These are phyloP conservation scores for Perodicticus potto DNA, from an alignment of 2,797 vertebrate genomes.

Conservation along the genomic window DNA sequence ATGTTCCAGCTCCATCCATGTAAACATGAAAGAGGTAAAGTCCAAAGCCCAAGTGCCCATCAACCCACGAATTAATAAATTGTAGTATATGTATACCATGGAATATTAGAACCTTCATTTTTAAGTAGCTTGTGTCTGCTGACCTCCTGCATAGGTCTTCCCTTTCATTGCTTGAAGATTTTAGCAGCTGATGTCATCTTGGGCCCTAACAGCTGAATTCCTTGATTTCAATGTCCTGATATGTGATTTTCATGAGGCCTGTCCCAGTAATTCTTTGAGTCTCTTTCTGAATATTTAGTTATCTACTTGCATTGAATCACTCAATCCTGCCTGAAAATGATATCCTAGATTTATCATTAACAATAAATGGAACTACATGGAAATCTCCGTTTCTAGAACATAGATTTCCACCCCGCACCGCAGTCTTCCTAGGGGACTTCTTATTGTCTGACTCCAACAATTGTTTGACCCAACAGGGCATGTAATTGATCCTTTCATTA, in stretches of 20 bases:
- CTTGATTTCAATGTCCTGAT: neutral
- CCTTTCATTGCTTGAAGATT: neutral
- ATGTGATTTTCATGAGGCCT: neutral
- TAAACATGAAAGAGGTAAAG: too few species aligned
- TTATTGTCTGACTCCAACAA: neutral
- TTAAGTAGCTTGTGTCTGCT: neutral
- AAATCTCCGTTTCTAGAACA: neutral
- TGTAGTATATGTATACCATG: too few species aligned
- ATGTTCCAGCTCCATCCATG: too few species aligned
- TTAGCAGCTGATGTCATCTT: neutral
- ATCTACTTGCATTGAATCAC: neutral
- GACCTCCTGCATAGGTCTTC: neutral
- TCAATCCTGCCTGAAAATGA: neutral
- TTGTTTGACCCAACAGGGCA: neutral
- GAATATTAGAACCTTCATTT: neutral
- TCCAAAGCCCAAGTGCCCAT: too few species aligned
- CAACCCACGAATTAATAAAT: too few species aligned
- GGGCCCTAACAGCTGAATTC: neutral
- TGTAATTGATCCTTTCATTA: neutral
- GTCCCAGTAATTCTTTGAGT: neutral
- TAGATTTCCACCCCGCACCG: neutral
- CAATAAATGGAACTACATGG: neutral
- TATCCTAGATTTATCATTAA: neutral
- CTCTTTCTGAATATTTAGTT: neutral
- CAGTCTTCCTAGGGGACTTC: neutral